Percentiles rank a stretch among this genome's conserved stretches.
These are phyloP conservation scores for Streptopelia turtur DNA, from an alignment of 2,797 vertebrate genomes.

Conservation along the genomic window DNA sequence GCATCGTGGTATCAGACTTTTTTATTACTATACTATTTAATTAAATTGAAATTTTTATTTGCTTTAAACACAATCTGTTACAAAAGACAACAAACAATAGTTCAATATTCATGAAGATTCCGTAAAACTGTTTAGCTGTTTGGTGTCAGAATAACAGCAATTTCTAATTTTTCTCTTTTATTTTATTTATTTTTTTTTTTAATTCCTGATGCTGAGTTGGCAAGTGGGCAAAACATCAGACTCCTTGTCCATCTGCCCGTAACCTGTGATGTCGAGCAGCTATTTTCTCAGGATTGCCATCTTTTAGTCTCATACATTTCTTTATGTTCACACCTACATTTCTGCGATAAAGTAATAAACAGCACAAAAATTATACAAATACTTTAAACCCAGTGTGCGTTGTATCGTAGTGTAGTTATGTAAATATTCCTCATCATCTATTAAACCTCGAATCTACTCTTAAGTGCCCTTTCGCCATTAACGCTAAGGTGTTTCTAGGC, in stretches of 20 bases:
- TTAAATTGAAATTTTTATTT: neutral
- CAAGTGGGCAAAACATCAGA: neutral
- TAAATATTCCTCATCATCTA: no score
- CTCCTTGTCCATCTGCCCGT: neutral
- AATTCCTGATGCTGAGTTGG: no score
- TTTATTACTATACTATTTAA: neutral
- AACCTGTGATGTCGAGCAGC: accelerated
- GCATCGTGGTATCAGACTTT: neutral
- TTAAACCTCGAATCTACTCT: no score
- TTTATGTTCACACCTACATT: accelerated
- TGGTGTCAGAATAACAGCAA: neutral
- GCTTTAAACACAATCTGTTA: neutral
- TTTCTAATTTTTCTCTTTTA: accelerated
- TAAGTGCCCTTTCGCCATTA: accelerated
- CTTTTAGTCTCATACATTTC: accelerated
- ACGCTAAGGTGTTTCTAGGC: accelerated
- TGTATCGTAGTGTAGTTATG: accelerated
- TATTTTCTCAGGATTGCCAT: neutral
- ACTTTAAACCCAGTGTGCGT: accelerated
- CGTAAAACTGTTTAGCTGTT: neutral
- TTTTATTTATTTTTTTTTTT: no score
- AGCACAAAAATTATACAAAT: accelerated
- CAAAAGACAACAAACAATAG: neutral
- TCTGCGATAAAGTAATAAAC: neutral
- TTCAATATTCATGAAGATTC: neutral